phyloP scores from a whole-genome alignment of 2,888 invertebrate genomes.

The Candidula unifasciata region DNA sequence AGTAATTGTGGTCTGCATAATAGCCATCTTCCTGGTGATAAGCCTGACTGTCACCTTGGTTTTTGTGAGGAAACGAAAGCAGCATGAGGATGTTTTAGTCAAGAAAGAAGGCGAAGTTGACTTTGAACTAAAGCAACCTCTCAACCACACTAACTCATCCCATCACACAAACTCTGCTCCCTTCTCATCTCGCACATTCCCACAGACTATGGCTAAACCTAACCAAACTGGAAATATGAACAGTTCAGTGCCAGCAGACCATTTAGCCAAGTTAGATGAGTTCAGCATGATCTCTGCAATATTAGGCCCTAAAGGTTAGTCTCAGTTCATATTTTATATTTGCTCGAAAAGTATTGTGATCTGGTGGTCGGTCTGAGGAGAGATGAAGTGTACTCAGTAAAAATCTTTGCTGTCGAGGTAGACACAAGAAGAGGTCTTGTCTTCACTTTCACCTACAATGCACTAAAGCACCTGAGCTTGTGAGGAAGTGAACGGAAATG shows the following conservation, averaged over 20 bases:
- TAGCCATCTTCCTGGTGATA: conserved; percentile 63
- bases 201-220: conserved; percentile 5
- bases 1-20: conserved; percentile 65
- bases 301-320: conserved; percentile 62
- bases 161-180: conserved; percentile 36
- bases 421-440: too few relatives aligned
- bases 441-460: too few relatives aligned
- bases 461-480: too few relatives aligned
- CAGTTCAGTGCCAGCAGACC: conserved; percentile 57
- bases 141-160: conserved; percentile 56
- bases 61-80: conserved; percentile 59
- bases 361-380: too few relatives aligned
- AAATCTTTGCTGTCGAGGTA: too few relatives aligned
- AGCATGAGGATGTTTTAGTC: conserved; percentile 57
- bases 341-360: neutral
- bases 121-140: conserved; percentile 67
- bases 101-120: conserved; percentile 61
- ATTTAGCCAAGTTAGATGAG: conserved; percentile 71
- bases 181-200: conserved; percentile 52
- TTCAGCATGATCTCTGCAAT: conserved; percentile 73
- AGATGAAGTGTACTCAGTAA: too few relatives aligned
- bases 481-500: too few relatives aligned
- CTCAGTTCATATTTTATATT: neutral
- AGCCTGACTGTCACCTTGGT: conserved; percentile 64
- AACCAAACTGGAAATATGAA: conserved; percentile 37